Evolutionary conservation across 2,888 invertebrate species (phyloP), one percentile per base, ranked within the genome.

Genomic region (Dryococelus australis): DNA sequence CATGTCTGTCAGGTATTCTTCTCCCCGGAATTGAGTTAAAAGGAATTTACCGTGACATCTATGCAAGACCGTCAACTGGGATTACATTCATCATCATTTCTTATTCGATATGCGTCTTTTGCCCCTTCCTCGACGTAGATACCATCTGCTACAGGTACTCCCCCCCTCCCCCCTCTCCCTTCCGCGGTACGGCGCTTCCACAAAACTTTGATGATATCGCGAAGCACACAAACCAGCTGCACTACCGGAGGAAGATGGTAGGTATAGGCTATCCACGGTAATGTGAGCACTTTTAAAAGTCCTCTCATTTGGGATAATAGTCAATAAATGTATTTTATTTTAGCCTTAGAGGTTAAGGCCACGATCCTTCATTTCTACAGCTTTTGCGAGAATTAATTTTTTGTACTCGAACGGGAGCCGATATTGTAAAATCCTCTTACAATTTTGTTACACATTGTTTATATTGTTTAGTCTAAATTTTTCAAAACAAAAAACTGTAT

Each of bases 21-120:
- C 20, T 83, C 35, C 83, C 28, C 16, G 43, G 26, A 28, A 35
- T n/a, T 83, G 83, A 10, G 28, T 13, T 28, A 24, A 80, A 80
- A 83, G 20, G 35, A 83, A 83, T 80, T 80, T 80, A 80, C 13
- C n/a, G 83, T 26, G 83, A 83, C 83, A 83, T 83, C 83, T 83
- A 65, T 13, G 20, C 16, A 27, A 28, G 83, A 83, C 83, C 83
- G 26, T 83, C 83, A 83, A 12, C 4, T 83, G n/a, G 35, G 83
- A 83, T 83, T 83, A 28, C 83, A 83, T 83, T 83, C 35, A 27
- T 83, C 28, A 20, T 83, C 35, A 65, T 16, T 35, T 35, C 4
- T 35, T 35, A 35, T 27, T 83, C 13, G 35, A 28, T 26, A 24
- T 83, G 43, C 83, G 83, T 28, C 83, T 28, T 27, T n/a, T 83